A percentile compares a stretch with the other conserved stretches of the same genome.
phyloP scores from a whole-genome alignment of 2,888 invertebrate genomes.

The Chelonus formosanus region DNA sequence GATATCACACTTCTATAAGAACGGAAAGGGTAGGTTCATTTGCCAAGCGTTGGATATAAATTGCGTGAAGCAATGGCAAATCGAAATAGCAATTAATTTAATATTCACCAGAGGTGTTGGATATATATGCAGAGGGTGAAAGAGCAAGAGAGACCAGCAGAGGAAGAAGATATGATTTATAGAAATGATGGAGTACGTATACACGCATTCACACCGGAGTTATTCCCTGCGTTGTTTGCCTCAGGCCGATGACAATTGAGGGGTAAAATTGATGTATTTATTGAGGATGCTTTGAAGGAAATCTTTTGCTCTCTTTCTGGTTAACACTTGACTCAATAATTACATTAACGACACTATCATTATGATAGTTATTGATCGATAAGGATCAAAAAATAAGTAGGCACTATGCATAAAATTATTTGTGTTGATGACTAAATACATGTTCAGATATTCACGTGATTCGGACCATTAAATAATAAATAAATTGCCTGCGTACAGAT shows the following conservation, averaged over 20 bases:
- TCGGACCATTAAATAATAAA: too few relatives aligned
- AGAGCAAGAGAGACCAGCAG: conserved; percentile 22
- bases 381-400: too few relatives aligned
- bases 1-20: conserved; percentile 23
- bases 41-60: conserved; percentile 26
- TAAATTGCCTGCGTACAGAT: too few relatives aligned
- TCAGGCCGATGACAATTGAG: conserved; percentile 29
- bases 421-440: too few relatives aligned
- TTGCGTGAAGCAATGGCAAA: conserved; percentile 33
- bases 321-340: neutral
- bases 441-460: too few relatives aligned
- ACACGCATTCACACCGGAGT: conserved; percentile 32
- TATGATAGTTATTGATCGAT: too few relatives aligned
- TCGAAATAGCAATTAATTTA: conserved; percentile 44
- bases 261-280: conserved; percentile 31
- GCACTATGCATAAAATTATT: too few relatives aligned
- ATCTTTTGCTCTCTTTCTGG: conserved; percentile 8
- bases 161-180: conserved; percentile 43
- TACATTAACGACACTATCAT: too few relatives aligned
- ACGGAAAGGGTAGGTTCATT: conserved; percentile 21
- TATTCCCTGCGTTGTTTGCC: conserved; percentile 30
- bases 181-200: conserved; percentile 35
- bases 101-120: conserved; percentile 39
- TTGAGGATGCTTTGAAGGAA: conserved; percentile 22
- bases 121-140: conserved; percentile 9